Evolutionary conservation across 2,797 vertebrate species (phyloP), one percentile per base, ranked within the genome.

Genomic region (Harpagifer antarcticus): DNA sequence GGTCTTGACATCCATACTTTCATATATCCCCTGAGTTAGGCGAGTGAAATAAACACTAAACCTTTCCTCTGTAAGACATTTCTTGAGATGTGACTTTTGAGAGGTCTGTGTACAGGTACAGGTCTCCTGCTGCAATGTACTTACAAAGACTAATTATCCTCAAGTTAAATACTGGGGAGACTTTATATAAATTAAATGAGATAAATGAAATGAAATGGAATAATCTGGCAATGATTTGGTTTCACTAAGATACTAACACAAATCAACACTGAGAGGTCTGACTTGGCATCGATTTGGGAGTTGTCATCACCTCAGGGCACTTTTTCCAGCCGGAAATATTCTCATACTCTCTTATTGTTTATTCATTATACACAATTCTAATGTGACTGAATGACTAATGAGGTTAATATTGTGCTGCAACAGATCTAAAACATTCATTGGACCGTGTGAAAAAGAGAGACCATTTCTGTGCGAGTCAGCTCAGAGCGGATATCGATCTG

Each of bases 1-100:
- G 69, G 75, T 88, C 86, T 79, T 81, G 86, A 89, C 87, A 81
- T 76, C 71, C 40, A 78, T 62, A 75, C 68, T 42, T 76, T 78
- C 72, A 45, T 43, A 66, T 68, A 82, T 86, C 76, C 48, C 75
- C 3, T 13, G 74, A 83, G 78, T 82, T 79, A 78, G 74, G 53
- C 69, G 45, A 68, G 54, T 40, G 67, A 84, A 87, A 86, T 73
- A 76, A 82, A 84, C 2, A 44, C 12, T 62, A n/a, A 55, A 58
- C 58, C 61, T 33, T 64, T 74, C 37, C 19, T 48, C 54, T 58
- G 43, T 48, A 9, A 65, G 52, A 2, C 19, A n/a, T 56, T 54
- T 57, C 60, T 5, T 7, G 20, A 75, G 63, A 61, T 52, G 27
- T 58, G 53, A 63, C 57, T 58, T 59, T 37, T 9, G 37, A 68